Evolutionary conservation across 1,140 invertebrate genomes (phyloP), one percentile per base, ranked within the genome.

Genomic region (Adelges cooleyi): DNA sequence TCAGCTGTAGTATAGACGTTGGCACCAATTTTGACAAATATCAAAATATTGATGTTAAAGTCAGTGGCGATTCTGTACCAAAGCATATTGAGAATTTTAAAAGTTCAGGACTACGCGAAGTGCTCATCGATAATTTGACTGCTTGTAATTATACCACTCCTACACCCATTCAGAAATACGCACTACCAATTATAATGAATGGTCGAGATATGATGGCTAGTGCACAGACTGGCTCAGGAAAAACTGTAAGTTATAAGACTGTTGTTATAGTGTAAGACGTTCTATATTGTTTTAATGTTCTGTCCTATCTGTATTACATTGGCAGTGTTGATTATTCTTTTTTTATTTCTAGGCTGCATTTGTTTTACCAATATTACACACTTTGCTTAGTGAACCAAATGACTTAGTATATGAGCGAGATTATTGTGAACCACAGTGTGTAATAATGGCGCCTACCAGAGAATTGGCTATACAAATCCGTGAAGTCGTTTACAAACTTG

Each of bases 171-270:
- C 95, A 99, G 72, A 94, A 95, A 71, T 78, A 88, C 69, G 83
- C 90, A 0, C 85, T 97, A 49, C 92, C 95, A 0, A 85, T 89
- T 11, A 84, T 98, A 27, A 74, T 84, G 71, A 75, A 66, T 0
- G 84, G 85, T 5, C 74, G 90, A 40, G 95, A 98, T 78, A 70
- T 98, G 10, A 98, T 98, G 93, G 94, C 86, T 0, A 98, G 94
- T 74, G 95, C 95, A 0, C 94, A 98, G 76, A 99, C 95, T 38
- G 95, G 95, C 1, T 96, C 92, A 1, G 95, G 95, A 36, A 98
- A 98, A 81, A 96, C 92, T 13, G 81, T 82, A 74, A 49, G 66
- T 62, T 22, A 33, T 33, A 33, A 33, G 5, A 33, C 11, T 6
- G 11, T 33, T 33, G 11, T 33, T 33, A 33, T 33, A 33, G 5